phyloP scores from a whole-genome alignment of 2,888 invertebrate genomes.

The Isoperla grammatica region DNA sequence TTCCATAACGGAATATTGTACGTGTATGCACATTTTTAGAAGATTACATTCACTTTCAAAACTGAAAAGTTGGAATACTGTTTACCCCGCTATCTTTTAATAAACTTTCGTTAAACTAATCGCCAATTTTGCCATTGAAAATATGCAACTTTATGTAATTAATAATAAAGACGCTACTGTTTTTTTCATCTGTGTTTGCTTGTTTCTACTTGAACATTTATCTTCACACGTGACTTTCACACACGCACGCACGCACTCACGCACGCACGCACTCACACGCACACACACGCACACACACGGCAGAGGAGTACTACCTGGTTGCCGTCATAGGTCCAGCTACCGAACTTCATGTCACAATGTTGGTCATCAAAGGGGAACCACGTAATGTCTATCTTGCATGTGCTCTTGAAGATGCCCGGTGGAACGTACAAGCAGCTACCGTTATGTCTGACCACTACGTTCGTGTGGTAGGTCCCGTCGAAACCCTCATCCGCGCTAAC shows the following conservation, averaged over 20 bases:
- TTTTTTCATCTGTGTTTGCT: too few species aligned
- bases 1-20: too few species aligned
- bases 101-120: too few species aligned
- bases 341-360: conserved; percentile 99
- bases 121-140: too few species aligned
- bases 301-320: conserved; percentile 64
- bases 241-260: neutral
- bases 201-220: too few species aligned
- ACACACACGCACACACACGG: neutral
- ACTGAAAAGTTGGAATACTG: too few species aligned
- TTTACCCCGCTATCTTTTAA: too few species aligned
- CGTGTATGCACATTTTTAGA: too few species aligned
- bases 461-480: conserved; percentile 99
- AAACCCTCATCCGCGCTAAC: conserved; percentile 98
- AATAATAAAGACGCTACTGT: too few species aligned
- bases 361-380: conserved; percentile 99
- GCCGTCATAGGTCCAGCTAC: conserved; percentile 99
- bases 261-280: neutral
- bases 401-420: conserved; percentile 99
- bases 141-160: too few species aligned
- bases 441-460: conserved; percentile 98
- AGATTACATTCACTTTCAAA: too few species aligned
- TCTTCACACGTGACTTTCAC: too few species aligned
- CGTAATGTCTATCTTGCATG: conserved; percentile 99
- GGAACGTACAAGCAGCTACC: conserved; percentile 99